Evolutionary conservation across 92 coral and sea anemone species (phyloP).

Genomic region (Porites lobata): DNA sequence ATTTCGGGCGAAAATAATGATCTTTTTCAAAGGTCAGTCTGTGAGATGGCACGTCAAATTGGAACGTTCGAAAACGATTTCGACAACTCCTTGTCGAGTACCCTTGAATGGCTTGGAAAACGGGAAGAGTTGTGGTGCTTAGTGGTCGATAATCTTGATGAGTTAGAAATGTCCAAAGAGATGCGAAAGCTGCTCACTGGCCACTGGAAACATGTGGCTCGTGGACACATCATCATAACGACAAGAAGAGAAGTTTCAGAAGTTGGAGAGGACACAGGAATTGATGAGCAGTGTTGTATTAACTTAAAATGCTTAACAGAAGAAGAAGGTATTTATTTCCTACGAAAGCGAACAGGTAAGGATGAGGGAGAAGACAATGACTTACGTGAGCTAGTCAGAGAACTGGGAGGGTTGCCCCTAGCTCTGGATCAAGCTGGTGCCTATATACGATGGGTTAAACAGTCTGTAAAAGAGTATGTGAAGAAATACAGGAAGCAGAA

Average conservation of each 20-base stretch:
- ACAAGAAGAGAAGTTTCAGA: conserved; percentile 80
- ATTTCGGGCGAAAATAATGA: conserved; percentile 84
- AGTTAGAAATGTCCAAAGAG: conserved; percentile 66
- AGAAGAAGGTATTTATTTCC: conserved; percentile 71
- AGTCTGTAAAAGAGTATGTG: conserved; percentile 63
- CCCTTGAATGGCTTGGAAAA: conserved; percentile 65
- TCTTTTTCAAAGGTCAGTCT: conserved; percentile 71
- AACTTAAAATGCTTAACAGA: conserved; percentile 62
- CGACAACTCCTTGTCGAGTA: conserved; percentile 60
- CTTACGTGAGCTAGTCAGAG: conserved; percentile 55
- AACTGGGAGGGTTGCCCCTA: conserved; percentile 87
- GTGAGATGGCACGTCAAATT: conserved; percentile 75
- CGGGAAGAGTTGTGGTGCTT: conserved; percentile 71
- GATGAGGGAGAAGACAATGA: conserved; percentile 33
- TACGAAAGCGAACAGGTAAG: conserved; percentile 53
- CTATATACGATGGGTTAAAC: conserved; percentile 49
- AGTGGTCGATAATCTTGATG: conserved; percentile 85
- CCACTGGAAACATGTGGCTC: conserved; percentile 73
- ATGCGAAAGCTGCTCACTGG: conserved; percentile 78
- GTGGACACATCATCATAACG: conserved; percentile 82
- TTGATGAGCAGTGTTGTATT: conserved; percentile 65
- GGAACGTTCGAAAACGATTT: conserved; percentile 75
- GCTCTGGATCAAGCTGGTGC: conserved; percentile 96
- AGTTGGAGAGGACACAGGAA: conserved; percentile 63
- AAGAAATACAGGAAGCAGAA: conserved; percentile 64